These are phyloP conservation scores for Pseudonaja textilis DNA, from an alignment of 2,113 vertebrate genomes.

Conservation along the genomic window DNA sequence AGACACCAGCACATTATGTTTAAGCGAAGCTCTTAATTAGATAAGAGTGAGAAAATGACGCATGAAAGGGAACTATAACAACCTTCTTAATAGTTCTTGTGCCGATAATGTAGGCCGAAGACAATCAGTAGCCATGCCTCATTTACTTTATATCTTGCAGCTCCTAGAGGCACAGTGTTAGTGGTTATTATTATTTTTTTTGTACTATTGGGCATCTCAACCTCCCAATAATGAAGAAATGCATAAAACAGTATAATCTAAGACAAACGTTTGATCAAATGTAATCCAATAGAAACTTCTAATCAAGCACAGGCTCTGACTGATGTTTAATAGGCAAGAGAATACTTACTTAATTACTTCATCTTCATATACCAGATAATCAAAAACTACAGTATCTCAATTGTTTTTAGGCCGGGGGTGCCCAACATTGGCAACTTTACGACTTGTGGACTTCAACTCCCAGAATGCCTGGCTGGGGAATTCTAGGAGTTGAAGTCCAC, in stretches of 20 bases:
- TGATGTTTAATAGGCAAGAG: conserved; percentile 45
- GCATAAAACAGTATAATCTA: conserved; percentile 54
- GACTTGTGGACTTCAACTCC: neutral
- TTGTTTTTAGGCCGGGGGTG: neutral
- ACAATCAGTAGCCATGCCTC: conserved; percentile 72
- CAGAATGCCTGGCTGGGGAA: neutral
- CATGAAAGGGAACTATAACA: conserved; percentile 73
- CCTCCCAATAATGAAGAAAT: conserved; percentile 65
- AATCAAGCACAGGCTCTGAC: conserved; percentile 42
- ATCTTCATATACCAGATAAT: conserved; percentile 19
- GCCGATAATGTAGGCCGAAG: conserved; percentile 66
- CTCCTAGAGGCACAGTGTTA: conserved; percentile 69
- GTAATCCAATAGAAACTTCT: conserved; percentile 53
- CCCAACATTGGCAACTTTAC: neutral
- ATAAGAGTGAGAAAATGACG: conserved; percentile 71
- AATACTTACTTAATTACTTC: conserved; percentile 39
- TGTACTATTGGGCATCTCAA: conserved; percentile 56
- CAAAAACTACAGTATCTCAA: conserved; percentile 15
- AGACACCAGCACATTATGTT: conserved; percentile 63
- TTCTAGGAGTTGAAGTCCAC: neutral
- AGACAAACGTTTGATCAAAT: conserved; percentile 49
- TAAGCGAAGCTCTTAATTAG: conserved; percentile 75
- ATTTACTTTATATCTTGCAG: conserved; percentile 74
- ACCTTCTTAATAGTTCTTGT: conserved; percentile 69
- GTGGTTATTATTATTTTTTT: conserved; percentile 41